Evolutionary conservation across 2,113 vertebrate genomes (phyloP).

Genomic region (Alces alces): DNA sequence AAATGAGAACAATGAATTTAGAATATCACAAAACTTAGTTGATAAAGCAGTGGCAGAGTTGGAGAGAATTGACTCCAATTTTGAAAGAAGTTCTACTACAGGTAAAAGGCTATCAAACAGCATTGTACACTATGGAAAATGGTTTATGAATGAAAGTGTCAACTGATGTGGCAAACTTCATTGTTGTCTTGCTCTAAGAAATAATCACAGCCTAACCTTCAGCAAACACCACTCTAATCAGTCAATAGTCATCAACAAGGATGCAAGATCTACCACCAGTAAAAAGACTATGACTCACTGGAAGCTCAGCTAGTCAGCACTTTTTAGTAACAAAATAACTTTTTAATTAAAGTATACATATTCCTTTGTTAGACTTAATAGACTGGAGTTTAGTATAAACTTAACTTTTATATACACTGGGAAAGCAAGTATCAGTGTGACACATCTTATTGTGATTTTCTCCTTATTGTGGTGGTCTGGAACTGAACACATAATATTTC

Average conservation of each 20-base stretch:
- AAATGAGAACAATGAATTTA: background rate
- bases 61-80: background rate
- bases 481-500: background rate
- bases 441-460: background rate
- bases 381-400: background rate
- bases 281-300: background rate
- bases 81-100: background rate
- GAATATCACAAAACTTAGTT: background rate
- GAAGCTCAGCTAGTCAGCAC: background rate
- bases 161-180: background rate
- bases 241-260: background rate
- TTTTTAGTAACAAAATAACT: background rate
- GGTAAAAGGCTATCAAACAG: background rate
- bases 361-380: background rate
- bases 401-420: background rate
- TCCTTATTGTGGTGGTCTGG: background rate
- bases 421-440: background rate
- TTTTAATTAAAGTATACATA: background rate
- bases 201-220: too few species aligned
- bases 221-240: background rate
- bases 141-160: background rate
- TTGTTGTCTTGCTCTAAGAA: background rate
- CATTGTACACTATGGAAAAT: background rate
- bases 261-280: background rate
- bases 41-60: background rate